A percentile compares a stretch with the other conserved stretches of the same genome.
These are phyloP conservation scores for Lepus oiostolus DNA, from an alignment of 2,797 vertebrate genomes.

Conservation along the genomic window DNA sequence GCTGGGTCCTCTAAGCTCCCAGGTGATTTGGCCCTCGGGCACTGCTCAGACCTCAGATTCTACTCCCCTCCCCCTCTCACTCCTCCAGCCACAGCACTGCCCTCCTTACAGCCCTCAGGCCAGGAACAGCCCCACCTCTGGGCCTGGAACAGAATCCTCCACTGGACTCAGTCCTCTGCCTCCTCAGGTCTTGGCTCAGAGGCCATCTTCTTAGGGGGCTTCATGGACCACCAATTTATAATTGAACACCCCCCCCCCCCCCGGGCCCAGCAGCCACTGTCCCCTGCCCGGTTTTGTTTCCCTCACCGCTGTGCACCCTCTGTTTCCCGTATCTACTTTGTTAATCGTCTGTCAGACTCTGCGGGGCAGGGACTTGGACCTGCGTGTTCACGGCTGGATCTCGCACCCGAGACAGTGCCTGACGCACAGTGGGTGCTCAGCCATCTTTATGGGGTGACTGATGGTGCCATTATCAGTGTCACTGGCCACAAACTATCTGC, in stretches of 20 bases:
- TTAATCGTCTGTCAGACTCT: neutral
- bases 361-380: neutral
- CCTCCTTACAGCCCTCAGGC: neutral
- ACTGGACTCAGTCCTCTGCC: neutral
- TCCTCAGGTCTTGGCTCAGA: neutral
- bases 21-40: neutral
- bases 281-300: neutral
- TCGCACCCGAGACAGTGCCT: neutral
- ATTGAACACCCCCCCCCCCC: neutral
- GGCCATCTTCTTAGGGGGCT: neutral
- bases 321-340: neutral
- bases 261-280: neutral
- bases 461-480: neutral
- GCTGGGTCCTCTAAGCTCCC: neutral
- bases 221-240: neutral
- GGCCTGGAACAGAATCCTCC: neutral
- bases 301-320: neutral
- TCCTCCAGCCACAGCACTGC: neutral
- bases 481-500: neutral
- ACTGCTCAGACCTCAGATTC: neutral
- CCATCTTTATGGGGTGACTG: neutral
- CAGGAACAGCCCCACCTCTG: neutral
- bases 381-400: neutral
- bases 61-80: too few species aligned
- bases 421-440: neutral